A percentile compares a stretch with the other conserved stretches of the same genome.
Conservation (phyloP, 2,888 invertebrate species). For the Lordiphosa fenestrarum region DNA sequence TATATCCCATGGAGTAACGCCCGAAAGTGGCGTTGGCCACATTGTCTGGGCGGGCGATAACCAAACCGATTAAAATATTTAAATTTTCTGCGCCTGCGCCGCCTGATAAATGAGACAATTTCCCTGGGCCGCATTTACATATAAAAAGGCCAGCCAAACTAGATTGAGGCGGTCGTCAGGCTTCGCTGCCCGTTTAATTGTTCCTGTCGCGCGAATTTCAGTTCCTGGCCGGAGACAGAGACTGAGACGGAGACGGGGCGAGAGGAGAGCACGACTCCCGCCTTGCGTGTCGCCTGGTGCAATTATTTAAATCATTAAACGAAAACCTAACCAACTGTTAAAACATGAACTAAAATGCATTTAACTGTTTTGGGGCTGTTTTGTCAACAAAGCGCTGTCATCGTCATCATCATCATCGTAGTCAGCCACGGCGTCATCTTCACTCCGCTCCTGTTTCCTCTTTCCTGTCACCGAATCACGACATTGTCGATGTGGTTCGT, state of each 20-base stretch:
- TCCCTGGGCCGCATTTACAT: conserved; percentile 53
- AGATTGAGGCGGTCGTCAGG: conserved; percentile 43
- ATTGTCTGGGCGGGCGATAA: too few relatives aligned
- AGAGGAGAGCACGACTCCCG: conserved; percentile 10
- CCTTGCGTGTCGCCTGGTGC: conserved; percentile 36
- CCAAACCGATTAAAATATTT: conserved; percentile 70
- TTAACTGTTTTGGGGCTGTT: conserved; percentile 67
- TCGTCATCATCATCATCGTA: conserved; percentile 45
- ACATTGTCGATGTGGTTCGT: conserved; percentile 22
- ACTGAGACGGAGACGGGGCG: too few relatives aligned
- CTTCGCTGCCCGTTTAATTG: conserved; percentile 65
- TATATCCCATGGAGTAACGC: too few relatives aligned
- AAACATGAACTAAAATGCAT: conserved; percentile 78
- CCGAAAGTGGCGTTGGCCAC: too few relatives aligned
- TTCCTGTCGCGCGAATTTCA: conserved; percentile 65
- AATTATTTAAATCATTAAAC: conserved; percentile 75
- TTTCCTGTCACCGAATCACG: conserved; percentile 32
- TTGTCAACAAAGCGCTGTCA: conserved; percentile 70
- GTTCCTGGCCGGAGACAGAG: conserved; percentile 37
- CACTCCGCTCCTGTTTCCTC: conserved; percentile 5
- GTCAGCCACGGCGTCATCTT: conserved; percentile 17
- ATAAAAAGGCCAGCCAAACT: conserved; percentile 23
- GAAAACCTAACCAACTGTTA: conserved; percentile 78
- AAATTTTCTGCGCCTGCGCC: conserved; percentile 67
- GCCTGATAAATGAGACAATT: conserved; percentile 69